A percentile compares a stretch with the other conserved stretches of the same genome.
phyloP scores from a whole-genome alignment of 2,888 invertebrate species.

The Oligia strigilis region DNA sequence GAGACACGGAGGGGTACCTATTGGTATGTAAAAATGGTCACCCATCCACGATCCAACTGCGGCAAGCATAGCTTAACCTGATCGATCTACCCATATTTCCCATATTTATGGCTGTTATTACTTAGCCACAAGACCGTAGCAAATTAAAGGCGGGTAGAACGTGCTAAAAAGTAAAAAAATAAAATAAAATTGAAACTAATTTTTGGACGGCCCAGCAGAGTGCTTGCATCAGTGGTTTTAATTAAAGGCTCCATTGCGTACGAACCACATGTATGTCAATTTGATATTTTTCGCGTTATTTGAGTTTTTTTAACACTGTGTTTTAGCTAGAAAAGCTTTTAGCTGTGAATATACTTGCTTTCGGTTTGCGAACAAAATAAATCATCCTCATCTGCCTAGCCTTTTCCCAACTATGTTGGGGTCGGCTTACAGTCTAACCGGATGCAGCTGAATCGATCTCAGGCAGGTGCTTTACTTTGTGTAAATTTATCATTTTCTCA shows the following conservation, averaged over 20 bases:
- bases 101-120: background rate
- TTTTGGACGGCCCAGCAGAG: constrained; percentile 23
- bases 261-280: constrained; percentile 29
- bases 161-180: background rate
- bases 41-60: no score
- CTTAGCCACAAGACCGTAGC: background rate
- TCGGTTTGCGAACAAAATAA: background rate
- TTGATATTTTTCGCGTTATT: constrained; percentile 28
- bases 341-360: background rate
- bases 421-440: no score
- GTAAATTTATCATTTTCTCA: background rate
- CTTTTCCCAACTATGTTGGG: no score
- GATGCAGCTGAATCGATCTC: background rate
- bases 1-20: no score
- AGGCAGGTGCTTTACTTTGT: background rate
- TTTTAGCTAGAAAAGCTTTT: background rate
- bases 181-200: constrained; percentile 12
- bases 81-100: background rate
- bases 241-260: constrained; percentile 47
- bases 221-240: constrained; percentile 55
- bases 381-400: no score
- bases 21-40: no score
- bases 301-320: constrained; percentile 5
- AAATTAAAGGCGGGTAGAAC: background rate
- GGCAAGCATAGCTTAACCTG: background rate